These are phyloP conservation scores for Nomada flava DNA, from an alignment of 2,888 invertebrate genomes.

Conservation along the genomic window DNA sequence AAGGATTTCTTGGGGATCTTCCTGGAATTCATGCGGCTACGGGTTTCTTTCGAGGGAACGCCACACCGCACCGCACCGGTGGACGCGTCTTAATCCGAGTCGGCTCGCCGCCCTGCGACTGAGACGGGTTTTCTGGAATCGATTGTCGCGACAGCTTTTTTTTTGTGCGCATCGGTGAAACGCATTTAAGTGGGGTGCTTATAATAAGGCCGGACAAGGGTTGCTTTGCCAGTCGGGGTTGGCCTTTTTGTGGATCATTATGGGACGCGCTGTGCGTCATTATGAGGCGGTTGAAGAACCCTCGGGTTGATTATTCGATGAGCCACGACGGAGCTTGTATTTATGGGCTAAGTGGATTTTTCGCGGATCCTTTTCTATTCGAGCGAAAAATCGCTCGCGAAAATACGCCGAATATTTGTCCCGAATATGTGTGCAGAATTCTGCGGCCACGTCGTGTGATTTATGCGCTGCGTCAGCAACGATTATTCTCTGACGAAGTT, in stretches of 20 bases:
- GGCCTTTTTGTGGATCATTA: not conserved
- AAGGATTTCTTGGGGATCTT: slow-evolving; percentile 58
- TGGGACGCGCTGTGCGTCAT: not conserved
- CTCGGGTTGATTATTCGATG: too few species aligned
- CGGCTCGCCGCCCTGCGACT: slow-evolving; percentile 39
- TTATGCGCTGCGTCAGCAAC: slow-evolving; percentile 19
- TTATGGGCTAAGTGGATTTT: not conserved
- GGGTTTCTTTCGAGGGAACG: slow-evolving; percentile 49
- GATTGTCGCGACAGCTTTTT: slow-evolving; percentile 45
- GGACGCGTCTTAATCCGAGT: slow-evolving; percentile 59
- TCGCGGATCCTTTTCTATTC: not conserved
- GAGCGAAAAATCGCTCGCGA: not conserved
- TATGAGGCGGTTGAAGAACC: not conserved
- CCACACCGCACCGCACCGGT: slow-evolving; percentile 20
- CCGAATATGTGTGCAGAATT: not conserved
- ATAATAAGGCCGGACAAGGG: not conserved
- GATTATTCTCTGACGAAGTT: slow-evolving; percentile 24
- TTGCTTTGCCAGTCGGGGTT: not conserved
- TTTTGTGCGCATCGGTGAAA: not conserved
- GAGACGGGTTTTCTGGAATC: slow-evolving; percentile 46
- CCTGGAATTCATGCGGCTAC: slow-evolving; percentile 55
- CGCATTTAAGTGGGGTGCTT: not conserved
- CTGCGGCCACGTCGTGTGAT: slow-evolving; percentile 28
- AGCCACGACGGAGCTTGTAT: too few species aligned
- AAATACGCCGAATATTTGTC: slow-evolving; percentile 33